These are phyloP conservation scores for Nephrotoma appendiculata DNA, from an alignment of 2,888 invertebrate species.

Conservation along the genomic window DNA sequence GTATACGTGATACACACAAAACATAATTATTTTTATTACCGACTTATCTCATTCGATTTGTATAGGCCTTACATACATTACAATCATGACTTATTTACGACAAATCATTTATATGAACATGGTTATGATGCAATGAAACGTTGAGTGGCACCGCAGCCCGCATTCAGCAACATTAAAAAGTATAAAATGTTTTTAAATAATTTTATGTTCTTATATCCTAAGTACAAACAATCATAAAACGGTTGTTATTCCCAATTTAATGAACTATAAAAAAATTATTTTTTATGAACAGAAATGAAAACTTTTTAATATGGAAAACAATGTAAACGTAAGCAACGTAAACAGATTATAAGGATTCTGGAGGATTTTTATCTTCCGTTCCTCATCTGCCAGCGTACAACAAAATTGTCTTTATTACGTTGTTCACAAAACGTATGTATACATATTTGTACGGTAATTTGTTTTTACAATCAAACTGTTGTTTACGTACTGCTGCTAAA, in stretches of 20 bases:
- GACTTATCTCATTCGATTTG: not conserved
- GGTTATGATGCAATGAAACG: not conserved
- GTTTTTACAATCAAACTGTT: not conserved
- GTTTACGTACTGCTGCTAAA: not conserved
- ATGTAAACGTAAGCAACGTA: not conserved
- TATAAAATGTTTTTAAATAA: not conserved
- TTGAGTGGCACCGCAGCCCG: not conserved
- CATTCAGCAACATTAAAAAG: not conserved
- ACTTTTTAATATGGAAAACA: not conserved
- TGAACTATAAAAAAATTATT: not conserved
- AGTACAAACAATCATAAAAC: not conserved
- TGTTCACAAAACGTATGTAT: not conserved
- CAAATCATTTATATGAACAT: not conserved
- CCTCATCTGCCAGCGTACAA: not conserved
- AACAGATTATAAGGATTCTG: not conserved
- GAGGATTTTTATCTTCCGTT: not conserved
- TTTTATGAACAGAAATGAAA: not conserved
- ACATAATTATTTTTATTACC: not conserved
- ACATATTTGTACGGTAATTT: not conserved
- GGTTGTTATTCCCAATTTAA: not conserved
- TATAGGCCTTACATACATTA: not conserved
- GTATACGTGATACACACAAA: not conserved
- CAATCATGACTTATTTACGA: not conserved
- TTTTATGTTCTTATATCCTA: not conserved
- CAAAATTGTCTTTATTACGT: not conserved